Evolutionary conservation across 2,888 invertebrate genomes (phyloP), one percentile per base, ranked within the genome.

Genomic region (Synanthedon andrenaeformis): DNA sequence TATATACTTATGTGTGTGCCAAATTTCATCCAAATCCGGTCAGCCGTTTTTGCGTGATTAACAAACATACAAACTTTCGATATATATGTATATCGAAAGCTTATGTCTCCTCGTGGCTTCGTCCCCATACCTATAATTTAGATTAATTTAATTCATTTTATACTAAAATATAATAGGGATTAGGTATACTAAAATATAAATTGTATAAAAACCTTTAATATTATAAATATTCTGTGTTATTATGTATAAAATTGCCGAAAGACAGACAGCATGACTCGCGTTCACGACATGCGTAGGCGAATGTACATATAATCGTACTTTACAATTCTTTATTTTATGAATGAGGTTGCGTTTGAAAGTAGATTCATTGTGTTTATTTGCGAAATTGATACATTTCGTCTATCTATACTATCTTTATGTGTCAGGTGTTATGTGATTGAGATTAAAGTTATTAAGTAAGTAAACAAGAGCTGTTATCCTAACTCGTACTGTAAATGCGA

Each of bases 281-380:
- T 55, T 59, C 59, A 51, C 57, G 54, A 53, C 48, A 52, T 54
- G 59, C 55, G 63, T 60, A 56, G 59, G 61, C 56, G 55, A 56
- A 54, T 14, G 28, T 55, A 52, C 55, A 56, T n/a, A n/a, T n/a
- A n/a, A n/a, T 56, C 51, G 55, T 59, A 54, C 57, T 59, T 59
- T 57, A 54, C 51, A 55, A 56, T 59, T 57, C 58, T 59, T 56
- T 58, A 54, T 58, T 23, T 49, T 55, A 59, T 52, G 51, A 58
- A 61, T 56, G 57, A 63, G 63, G 59, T 61, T 58, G 60, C 53
- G 54, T 61, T 61, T 49, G 60, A 61, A 63, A 61, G 60, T 59
- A 5, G 4, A 4, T 35, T 35, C 35, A 35, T 55, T 58, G 57
- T 56, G 51, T 58, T 58, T 55, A 57, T 63, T 63, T 62, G 59